phyloP scores from a whole-genome alignment of 2,888 invertebrate species.

The Drosophila longiperda region DNA sequence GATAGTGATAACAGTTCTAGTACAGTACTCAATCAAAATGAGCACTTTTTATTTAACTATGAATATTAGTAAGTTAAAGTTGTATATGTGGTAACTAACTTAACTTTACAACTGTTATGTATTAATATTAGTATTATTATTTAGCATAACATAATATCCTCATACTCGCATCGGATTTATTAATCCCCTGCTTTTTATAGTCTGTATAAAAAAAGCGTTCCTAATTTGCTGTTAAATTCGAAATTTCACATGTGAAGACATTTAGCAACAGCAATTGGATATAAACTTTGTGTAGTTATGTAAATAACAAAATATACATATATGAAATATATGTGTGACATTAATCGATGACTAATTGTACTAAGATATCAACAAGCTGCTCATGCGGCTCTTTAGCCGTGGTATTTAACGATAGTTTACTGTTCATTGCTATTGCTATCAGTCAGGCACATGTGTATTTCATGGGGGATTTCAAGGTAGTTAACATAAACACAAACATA shows the following conservation, averaged over 20 bases:
- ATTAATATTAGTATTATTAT: neutral
- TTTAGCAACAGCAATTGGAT: neutral
- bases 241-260: neutral
- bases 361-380: neutral
- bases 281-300: neutral
- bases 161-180: neutral
- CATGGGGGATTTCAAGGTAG: constrained; percentile 5
- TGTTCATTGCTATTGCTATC: constrained; percentile 37
- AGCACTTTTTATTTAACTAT: neutral
- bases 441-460: constrained; percentile 49
- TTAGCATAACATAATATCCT: neutral
- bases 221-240: neutral
- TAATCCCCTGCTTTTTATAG: neutral
- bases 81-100: neutral
- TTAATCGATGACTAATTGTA: constrained; percentile 13
- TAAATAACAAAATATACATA: neutral
- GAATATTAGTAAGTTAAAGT: neutral
- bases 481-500: neutral
- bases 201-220: neutral
- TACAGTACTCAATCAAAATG: neutral
- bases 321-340: neutral
- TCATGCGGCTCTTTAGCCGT: neutral
- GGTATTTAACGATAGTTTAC: constrained; percentile 19
- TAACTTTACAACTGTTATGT: neutral
- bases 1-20: constrained; percentile 35